Percentiles rank a stretch among this genome's conserved stretches.
Conservation (phyloP, 1,140 invertebrate genomes). For the Drosophila yakuba region DNA sequence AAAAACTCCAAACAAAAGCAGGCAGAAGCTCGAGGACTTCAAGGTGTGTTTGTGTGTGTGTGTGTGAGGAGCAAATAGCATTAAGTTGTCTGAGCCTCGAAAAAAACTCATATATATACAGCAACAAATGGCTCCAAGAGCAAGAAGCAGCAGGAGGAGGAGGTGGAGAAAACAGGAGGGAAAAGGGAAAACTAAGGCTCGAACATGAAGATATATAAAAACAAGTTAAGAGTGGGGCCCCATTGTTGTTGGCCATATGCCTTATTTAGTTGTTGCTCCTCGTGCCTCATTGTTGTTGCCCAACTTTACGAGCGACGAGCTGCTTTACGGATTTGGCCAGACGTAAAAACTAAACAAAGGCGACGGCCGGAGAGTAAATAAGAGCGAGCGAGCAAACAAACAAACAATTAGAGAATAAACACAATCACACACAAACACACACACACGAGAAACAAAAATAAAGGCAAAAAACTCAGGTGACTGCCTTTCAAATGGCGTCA, state of each 20-base stretch:
- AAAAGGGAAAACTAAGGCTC: slow-evolving; percentile 37
- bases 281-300: slow-evolving; percentile 53
- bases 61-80: slow-evolving; percentile 70
- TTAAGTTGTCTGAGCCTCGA: slow-evolving; percentile 79
- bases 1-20: slow-evolving; percentile 77
- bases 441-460: slow-evolving; percentile 29
- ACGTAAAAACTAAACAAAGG: slow-evolving; percentile 80
- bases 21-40: slow-evolving; percentile 21
- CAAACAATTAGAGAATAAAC: slow-evolving; percentile 73
- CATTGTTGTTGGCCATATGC: slow-evolving; percentile 63
- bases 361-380: slow-evolving; percentile 38
- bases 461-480: slow-evolving; percentile 47
- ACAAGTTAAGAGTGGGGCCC: slow-evolving; percentile 9
- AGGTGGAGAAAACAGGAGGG: neutral
- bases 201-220: slow-evolving; percentile 55
- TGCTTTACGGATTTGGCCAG: slow-evolving; percentile 76
- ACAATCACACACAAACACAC: slow-evolving; percentile 8
- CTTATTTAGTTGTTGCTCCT: slow-evolving; percentile 79
- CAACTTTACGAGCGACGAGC: slow-evolving; percentile 78
- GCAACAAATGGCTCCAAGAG: slow-evolving; percentile 33
- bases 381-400: slow-evolving; percentile 51
- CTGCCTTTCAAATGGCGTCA: slow-evolving; percentile 72
- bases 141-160: slow-evolving; percentile 7
- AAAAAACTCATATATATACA: slow-evolving; percentile 39
- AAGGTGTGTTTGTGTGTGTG: slow-evolving; percentile 31